Evolutionary conservation across 2,888 invertebrate genomes (phyloP).

Genomic region (Acleris literana): DNA sequence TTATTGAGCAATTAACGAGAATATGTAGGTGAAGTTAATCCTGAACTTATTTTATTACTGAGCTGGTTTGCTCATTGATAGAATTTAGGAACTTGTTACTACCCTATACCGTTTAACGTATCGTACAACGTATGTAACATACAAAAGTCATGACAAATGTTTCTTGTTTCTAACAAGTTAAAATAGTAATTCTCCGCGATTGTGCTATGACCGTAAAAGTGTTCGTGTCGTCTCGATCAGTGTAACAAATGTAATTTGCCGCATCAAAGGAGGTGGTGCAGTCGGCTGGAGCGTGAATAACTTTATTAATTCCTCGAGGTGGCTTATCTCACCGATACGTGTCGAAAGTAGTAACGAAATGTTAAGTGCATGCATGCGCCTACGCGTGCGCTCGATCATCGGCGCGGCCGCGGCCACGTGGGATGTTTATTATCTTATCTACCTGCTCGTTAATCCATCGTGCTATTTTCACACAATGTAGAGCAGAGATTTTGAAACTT

Average conservation of each 20-base stretch:
- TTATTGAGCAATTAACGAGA: slow-evolving; percentile 9
- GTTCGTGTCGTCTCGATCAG: slow-evolving; percentile 19
- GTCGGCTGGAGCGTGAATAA: slow-evolving; percentile 56
- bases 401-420: slow-evolving; percentile 53
- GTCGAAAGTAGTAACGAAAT: slow-evolving; percentile 70
- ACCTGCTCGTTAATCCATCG: slow-evolving; percentile 62
- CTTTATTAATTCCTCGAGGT: slow-evolving; percentile 61
- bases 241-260: slow-evolving; percentile 42
- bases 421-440: slow-evolving; percentile 76
- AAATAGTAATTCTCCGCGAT: slow-evolving; percentile 15
- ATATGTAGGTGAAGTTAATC: slow-evolving; percentile 8
- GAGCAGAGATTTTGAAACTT: slow-evolving; percentile 59
- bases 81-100: too few relatives aligned
- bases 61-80: background rate
- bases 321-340: slow-evolving; percentile 60
- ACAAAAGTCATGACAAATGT: too few relatives aligned
- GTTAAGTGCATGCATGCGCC: slow-evolving; percentile 64
- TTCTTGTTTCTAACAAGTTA: slow-evolving; percentile 1
- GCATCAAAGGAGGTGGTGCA: slow-evolving; percentile 46
- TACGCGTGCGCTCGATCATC: slow-evolving; percentile 50
- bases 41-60: background rate
- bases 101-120: too few relatives aligned
- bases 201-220: slow-evolving; percentile 2
- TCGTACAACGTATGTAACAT: too few relatives aligned
- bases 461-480: slow-evolving; percentile 68